phyloP scores from a whole-genome alignment of 2,888 invertebrate genomes.

The Pseudococcus longispinus region DNA sequence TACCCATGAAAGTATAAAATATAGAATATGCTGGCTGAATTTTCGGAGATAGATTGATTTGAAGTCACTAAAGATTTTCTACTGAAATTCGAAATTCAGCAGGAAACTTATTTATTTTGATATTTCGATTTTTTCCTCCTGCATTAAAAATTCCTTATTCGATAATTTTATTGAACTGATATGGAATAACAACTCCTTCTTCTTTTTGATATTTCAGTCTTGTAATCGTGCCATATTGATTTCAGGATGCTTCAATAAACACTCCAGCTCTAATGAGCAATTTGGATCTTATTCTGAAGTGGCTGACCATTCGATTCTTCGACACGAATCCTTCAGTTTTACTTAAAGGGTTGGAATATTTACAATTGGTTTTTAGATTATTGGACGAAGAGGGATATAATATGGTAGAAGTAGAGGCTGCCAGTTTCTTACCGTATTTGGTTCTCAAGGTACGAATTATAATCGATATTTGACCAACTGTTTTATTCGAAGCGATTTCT shows the following conservation, averaged over 20 bases:
- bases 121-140: not conserved
- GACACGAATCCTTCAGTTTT: slow-evolving; percentile 98
- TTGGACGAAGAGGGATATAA: slow-evolving; percentile 82
- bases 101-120: too few relatives aligned
- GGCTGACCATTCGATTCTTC: slow-evolving; percentile 95
- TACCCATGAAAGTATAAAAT: too few relatives aligned
- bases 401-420: slow-evolving; percentile 89
- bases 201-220: not conserved
- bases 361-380: slow-evolving; percentile 81
- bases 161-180: too few relatives aligned
- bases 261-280: slow-evolving; percentile 84
- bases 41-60: too few relatives aligned
- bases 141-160: too few relatives aligned
- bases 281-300: slow-evolving; percentile 93
- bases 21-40: too few relatives aligned
- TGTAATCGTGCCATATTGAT: slow-evolving; percentile 29
- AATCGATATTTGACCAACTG: not conserved
- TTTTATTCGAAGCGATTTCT: not conserved
- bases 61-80: too few relatives aligned
- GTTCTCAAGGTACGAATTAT: slow-evolving; percentile 77
- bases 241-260: slow-evolving; percentile 76
- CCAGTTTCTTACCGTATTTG: slow-evolving; percentile 93
- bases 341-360: slow-evolving; percentile 92
- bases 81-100: too few relatives aligned
- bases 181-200: too few relatives aligned